These are phyloP conservation scores for Cotesia congregata DNA, from an alignment of 2,888 invertebrate genomes.

Conservation along the genomic window DNA sequence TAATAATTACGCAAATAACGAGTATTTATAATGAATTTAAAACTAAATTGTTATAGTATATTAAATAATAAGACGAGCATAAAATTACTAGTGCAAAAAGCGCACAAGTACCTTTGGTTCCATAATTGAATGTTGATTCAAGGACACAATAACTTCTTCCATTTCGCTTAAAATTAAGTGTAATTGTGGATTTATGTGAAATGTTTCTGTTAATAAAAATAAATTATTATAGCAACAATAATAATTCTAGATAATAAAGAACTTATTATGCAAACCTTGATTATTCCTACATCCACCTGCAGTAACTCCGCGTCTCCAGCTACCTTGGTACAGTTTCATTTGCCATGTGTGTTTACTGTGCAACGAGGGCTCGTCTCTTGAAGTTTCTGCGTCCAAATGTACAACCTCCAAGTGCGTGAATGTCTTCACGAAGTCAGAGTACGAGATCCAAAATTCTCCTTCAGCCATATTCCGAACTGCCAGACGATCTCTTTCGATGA, in stretches of 20 bases:
- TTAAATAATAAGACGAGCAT: neutral
- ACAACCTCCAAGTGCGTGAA: constrained; percentile 88
- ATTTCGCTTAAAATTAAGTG: constrained; percentile 84
- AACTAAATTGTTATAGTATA: neutral
- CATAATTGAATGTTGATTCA: constrained; percentile 92
- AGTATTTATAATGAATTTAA: neutral
- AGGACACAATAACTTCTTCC: constrained; percentile 86
- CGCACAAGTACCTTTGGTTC: constrained; percentile 83
- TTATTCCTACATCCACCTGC: constrained; percentile 93
- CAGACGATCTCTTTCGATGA: constrained; percentile 81
- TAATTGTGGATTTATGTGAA: constrained; percentile 93
- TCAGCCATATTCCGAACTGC: constrained; percentile 76
- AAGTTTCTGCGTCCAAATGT: constrained; percentile 89
- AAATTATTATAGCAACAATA: neutral
- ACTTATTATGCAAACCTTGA: constrained; percentile 72
- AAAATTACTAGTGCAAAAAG: neutral
- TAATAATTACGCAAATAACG: neutral
- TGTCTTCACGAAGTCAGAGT: constrained; percentile 84
- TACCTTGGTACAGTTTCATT: constrained; percentile 87
- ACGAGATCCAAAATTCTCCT: constrained; percentile 88
- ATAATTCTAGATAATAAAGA: neutral
- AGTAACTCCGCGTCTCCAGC: constrained; percentile 88
- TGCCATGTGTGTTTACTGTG: constrained; percentile 87
- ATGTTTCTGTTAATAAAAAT: constrained; percentile 76
- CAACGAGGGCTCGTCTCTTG: constrained; percentile 85